Conservation (phyloP, 2,113 vertebrate genomes). For the Ptilorrhoa leucosticta region DNA sequence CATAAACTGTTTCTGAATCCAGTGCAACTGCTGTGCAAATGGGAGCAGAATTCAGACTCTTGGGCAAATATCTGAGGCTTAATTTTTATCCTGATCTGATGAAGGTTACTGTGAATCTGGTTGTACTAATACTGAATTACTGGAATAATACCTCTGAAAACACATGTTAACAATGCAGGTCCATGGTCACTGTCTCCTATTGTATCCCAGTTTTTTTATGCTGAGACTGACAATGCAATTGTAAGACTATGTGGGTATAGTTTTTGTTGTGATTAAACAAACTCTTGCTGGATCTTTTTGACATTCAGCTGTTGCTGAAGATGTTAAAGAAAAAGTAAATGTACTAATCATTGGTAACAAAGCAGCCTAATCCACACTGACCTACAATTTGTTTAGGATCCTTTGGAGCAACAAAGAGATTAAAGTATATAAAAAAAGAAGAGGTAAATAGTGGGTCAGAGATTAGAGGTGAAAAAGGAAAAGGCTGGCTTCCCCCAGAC, state of each 20-base stretch:
- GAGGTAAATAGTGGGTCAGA: conserved; percentile 82
- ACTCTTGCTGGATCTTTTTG: conserved; percentile 63
- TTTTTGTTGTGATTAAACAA: conserved; percentile 56
- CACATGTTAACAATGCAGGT: background rate
- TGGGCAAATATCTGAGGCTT: background rate
- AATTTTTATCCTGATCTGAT: background rate
- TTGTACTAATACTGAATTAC: background rate
- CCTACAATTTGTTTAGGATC: conserved; percentile 86
- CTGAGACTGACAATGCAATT: background rate
- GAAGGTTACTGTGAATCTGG: background rate
- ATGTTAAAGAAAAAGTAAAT: conserved; percentile 87
- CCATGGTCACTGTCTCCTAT: background rate
- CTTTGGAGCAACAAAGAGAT: conserved; percentile 85
- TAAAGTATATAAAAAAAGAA: conserved; percentile 82
- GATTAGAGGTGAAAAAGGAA: conserved; percentile 88
- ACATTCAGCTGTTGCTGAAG: conserved; percentile 88
- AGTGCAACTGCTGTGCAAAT: background rate
- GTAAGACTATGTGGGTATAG: background rate
- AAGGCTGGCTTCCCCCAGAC: conserved; percentile 79
- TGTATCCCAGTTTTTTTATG: background rate
- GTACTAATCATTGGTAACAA: conserved; percentile 81
- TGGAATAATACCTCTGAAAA: background rate
- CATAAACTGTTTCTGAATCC: background rate
- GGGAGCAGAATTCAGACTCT: background rate
- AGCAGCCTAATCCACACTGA: conserved; percentile 90